These are phyloP conservation scores for Ips typographus DNA, from an alignment of 1,140 invertebrate species.

Conservation along the genomic window DNA sequence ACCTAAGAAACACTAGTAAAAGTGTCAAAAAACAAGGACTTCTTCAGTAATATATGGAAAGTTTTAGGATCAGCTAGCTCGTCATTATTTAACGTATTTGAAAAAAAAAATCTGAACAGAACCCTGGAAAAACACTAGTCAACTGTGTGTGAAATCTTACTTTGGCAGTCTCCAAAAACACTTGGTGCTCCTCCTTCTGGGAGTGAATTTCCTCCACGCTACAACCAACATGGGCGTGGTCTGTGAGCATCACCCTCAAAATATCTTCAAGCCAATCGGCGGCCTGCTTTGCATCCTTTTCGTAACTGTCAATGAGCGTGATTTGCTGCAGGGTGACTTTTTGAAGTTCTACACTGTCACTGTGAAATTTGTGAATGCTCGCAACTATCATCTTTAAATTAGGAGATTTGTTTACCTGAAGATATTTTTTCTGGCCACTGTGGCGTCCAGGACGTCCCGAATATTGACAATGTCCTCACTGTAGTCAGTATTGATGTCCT, in stretches of 20 bases:
- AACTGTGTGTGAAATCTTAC: constrained; percentile 49
- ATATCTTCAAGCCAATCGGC: constrained; percentile 74
- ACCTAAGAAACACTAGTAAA: too few species aligned
- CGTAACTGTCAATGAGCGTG: constrained; percentile 71
- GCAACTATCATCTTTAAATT: not conserved
- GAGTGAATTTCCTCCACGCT: constrained; percentile 70
- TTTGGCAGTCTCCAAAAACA: constrained; percentile 75
- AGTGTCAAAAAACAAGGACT: too few species aligned
- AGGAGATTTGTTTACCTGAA: constrained; percentile 48
- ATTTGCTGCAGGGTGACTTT: constrained; percentile 76
- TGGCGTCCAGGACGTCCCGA: constrained; percentile 66
- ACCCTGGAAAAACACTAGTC: not conserved
- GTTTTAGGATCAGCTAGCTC: too few species aligned
- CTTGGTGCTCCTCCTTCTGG: constrained; percentile 74
- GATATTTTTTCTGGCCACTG: constrained; percentile 64
- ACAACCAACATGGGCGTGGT: constrained; percentile 72
- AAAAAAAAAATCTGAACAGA: too few species aligned
- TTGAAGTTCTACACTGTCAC: constrained; percentile 69
- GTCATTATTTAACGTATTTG: too few species aligned
- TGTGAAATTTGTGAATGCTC: constrained; percentile 36
- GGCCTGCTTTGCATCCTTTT: constrained; percentile 73
- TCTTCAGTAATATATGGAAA: too few species aligned
- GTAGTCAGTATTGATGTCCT: constrained; percentile 73
- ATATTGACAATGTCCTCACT: constrained; percentile 71
- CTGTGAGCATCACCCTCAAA: constrained; percentile 67